Conservation (phyloP, 2,888 invertebrate genomes). For the Stenchaetothrips biformis region DNA sequence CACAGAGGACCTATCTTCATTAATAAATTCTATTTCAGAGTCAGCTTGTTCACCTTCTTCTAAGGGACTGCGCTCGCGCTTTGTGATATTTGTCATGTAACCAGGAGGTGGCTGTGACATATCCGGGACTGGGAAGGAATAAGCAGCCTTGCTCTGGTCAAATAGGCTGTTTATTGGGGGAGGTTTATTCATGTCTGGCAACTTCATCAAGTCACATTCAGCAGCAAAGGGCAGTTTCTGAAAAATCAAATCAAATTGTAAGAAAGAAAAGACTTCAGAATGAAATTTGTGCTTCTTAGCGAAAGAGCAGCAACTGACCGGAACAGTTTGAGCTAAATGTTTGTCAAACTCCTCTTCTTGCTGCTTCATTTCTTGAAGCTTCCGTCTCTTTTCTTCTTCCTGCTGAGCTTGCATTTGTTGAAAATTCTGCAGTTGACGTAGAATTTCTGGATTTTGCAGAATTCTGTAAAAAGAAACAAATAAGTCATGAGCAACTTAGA, state of each 20-base stretch:
- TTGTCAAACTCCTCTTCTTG: conserved; percentile 73
- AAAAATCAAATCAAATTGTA: conserved; percentile 39
- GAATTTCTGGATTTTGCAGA: conserved; percentile 79
- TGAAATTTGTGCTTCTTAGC: neutral
- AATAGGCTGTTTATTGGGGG: conserved; percentile 25
- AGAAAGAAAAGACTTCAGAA: neutral
- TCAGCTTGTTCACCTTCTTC: conserved; percentile 51
- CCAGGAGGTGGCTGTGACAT: conserved; percentile 52
- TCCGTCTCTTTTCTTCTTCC: conserved; percentile 64
- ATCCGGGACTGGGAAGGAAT: conserved; percentile 39
- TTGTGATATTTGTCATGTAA: conserved; percentile 42
- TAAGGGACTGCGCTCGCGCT: conserved; percentile 41
- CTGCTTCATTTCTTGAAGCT: conserved; percentile 63
- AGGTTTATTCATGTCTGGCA: conserved; percentile 38
- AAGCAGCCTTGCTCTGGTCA: conserved; percentile 21
- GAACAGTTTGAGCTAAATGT: conserved; percentile 67
- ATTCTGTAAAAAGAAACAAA: conserved; percentile 52
- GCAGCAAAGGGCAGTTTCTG: conserved; percentile 61
- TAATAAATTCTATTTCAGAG: conserved; percentile 62
- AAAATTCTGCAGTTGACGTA: conserved; percentile 81
- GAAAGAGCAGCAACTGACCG: conserved; percentile 48
- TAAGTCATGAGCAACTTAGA: neutral
- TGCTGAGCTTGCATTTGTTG: conserved; percentile 60
- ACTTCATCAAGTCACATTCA: conserved; percentile 57
- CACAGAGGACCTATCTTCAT: conserved; percentile 41